Evolutionary conservation across 2,888 invertebrate species (phyloP).

Genomic region (Nomada goodeniana): DNA sequence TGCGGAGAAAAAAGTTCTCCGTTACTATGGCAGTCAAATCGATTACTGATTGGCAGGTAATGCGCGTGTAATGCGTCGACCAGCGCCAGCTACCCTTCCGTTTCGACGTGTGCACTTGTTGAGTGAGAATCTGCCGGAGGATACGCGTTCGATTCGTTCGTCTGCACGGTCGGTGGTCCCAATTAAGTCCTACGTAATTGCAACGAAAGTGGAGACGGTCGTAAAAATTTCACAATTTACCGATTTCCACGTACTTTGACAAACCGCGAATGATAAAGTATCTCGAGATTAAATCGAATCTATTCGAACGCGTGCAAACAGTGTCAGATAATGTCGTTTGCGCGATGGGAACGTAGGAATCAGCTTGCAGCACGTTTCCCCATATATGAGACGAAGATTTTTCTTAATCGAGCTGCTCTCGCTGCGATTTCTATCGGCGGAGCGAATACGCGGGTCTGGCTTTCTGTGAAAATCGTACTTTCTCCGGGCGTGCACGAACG

Average conservation of each 20-base stretch:
- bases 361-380: conserved; percentile 38
- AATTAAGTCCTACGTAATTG: conserved; percentile 50
- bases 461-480: conserved; percentile 67
- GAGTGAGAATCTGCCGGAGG: conserved; percentile 54
- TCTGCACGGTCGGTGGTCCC: conserved; percentile 35
- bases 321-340: neutral
- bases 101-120: conserved; percentile 64
- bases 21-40: conserved; percentile 73
- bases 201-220: conserved; percentile 11
- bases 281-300: too few relatives aligned
- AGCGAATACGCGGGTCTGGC: conserved; percentile 23
- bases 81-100: conserved; percentile 51
- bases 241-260: neutral
- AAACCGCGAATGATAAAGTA: neutral
- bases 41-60: conserved; percentile 74
- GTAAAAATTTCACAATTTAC: conserved; percentile 10
- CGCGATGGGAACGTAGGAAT: conserved; percentile 40
- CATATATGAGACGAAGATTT: conserved; percentile 56
- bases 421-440: conserved; percentile 63
- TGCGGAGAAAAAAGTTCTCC: conserved; percentile 54
- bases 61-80: conserved; percentile 70
- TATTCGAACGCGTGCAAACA: too few relatives aligned
- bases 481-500: conserved; percentile 58
- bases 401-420: conserved; percentile 46
- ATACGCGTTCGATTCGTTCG: conserved; percentile 45